phyloP scores from a whole-genome alignment of 2,888 invertebrate species.

The Lasioglossum oenotherae region DNA sequence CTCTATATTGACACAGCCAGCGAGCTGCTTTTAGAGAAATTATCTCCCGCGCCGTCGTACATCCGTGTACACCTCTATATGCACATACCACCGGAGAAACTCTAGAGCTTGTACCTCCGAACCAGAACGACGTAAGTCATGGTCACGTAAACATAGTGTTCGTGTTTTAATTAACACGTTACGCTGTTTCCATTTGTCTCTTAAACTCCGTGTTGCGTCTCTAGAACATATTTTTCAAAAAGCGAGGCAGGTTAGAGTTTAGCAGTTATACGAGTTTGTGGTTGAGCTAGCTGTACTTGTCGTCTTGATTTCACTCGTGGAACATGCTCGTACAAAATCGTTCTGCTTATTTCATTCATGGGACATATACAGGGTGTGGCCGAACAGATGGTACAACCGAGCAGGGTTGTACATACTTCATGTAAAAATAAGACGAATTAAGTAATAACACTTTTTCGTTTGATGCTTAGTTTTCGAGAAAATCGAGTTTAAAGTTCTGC shows the following conservation, averaged over 20 bases:
- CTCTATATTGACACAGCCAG: neutral
- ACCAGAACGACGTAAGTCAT: neutral
- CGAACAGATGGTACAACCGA: no score
- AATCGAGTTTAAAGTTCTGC: no score
- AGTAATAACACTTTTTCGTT: no score
- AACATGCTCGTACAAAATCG: no score
- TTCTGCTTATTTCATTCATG: no score
- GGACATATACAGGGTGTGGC: no score
- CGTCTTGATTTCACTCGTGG: neutral
- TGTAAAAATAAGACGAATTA: no score
- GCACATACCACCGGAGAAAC: neutral
- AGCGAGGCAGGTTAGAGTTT: neutral
- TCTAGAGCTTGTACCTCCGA: neutral
- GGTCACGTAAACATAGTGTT: neutral
- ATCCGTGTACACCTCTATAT: neutral
- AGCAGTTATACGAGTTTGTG: neutral
- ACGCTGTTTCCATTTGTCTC: neutral
- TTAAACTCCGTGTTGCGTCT: neutral
- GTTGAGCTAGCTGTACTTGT: neutral
- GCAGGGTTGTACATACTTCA: no score
- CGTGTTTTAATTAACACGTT: neutral
- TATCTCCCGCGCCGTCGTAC: neutral
- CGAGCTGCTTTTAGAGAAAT: constrained; percentile 15
- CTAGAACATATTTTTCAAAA: neutral
- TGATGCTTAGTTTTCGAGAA: no score